Evolutionary conservation across 2,888 invertebrate genomes (phyloP).

Genomic region (Heteromurus nitidus): DNA sequence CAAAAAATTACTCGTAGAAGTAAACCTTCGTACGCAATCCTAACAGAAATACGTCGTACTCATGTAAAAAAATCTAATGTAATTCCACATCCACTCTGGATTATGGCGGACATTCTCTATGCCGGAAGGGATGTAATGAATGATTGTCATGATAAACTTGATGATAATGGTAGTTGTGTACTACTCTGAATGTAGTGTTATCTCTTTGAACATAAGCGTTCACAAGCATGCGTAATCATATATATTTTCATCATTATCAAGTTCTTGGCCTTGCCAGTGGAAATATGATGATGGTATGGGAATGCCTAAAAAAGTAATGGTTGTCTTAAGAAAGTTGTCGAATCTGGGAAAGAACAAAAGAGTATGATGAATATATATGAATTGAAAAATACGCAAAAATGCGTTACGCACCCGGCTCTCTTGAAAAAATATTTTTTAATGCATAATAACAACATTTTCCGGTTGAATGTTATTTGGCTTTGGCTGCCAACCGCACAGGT

Average conservation of each 20-base stretch:
- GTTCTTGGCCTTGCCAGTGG: conserved; percentile 32
- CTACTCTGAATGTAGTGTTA: conserved; percentile 14
- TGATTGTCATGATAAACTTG: conserved; percentile 53
- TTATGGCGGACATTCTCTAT: conserved; percentile 44
- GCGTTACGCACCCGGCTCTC: conserved; percentile 48
- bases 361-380: conserved; percentile 9
- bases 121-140: conserved; percentile 59
- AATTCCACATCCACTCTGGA: conserved; percentile 3
- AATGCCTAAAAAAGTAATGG: conserved; percentile 8
- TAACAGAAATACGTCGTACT: neutral
- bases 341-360: conserved; percentile 35
- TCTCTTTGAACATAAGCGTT: neutral
- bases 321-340: conserved; percentile 14
- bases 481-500: conserved; percentile 28
- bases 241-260: conserved; percentile 17
- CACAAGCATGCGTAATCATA: conserved; percentile 4
- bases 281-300: conserved; percentile 6
- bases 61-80: neutral
- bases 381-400: conserved; percentile 47
- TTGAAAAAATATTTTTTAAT: conserved; percentile 15
- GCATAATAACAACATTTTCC: conserved; percentile 14
- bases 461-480: conserved; percentile 17
- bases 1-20: conserved; percentile 10
- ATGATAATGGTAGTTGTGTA: conserved; percentile 26
- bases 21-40: neutral